Evolutionary conservation across 2,797 vertebrate genomes (phyloP).

Genomic region (Scyliorhinus canicula): DNA sequence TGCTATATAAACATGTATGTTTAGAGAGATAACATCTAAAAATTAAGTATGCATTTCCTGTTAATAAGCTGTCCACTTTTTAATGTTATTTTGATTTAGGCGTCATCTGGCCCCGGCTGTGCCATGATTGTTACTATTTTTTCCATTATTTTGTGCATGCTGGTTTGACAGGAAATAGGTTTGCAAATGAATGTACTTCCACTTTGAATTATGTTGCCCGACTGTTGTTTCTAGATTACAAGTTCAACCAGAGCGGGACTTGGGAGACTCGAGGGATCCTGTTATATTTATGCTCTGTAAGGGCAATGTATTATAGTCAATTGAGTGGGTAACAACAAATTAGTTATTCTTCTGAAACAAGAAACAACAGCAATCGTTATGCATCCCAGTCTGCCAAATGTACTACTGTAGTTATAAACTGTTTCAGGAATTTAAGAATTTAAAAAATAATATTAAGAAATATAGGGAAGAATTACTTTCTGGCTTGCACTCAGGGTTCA

Average conservation of each 20-base stretch:
- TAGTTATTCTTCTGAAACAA: background rate
- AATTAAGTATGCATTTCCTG: background rate
- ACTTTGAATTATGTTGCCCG: no score
- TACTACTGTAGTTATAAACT: background rate
- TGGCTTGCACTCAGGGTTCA: background rate
- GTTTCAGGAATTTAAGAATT: background rate
- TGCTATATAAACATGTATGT: background rate
- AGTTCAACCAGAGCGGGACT: no score
- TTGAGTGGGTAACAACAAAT: background rate
- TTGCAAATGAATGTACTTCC: background rate
- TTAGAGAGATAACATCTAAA: background rate
- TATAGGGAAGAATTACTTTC: background rate
- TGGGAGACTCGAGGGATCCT: background rate
- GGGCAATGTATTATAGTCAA: background rate
- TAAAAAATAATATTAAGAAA: background rate
- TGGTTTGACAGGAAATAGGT: background rate
- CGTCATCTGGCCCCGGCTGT: background rate
- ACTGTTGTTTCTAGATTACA: background rate
- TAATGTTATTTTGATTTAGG: background rate
- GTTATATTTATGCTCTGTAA: background rate
- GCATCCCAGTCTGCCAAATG: background rate
- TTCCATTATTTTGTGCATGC: background rate
- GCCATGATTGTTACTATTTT: background rate
- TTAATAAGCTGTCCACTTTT: background rate
- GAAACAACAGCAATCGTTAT: background rate